These are phyloP conservation scores for Eurois occulta DNA, from an alignment of 2,888 invertebrate species.

Conservation along the genomic window DNA sequence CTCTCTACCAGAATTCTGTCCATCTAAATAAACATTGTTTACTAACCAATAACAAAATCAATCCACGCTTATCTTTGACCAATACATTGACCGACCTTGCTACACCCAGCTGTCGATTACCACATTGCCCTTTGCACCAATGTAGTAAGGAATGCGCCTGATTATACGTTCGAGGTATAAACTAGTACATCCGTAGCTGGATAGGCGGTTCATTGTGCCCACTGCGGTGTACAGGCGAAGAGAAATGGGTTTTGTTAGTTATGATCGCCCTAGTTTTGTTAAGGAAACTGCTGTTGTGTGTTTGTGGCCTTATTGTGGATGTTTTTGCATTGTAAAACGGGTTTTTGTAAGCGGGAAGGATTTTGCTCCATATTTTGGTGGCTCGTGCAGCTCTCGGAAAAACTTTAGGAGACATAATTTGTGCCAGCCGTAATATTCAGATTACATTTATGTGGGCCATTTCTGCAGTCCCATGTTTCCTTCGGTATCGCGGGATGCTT, in stretches of 20 bases:
- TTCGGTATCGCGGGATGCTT: neutral
- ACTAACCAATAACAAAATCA: slow-evolving; percentile 38
- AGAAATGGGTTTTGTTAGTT: slow-evolving; percentile 41
- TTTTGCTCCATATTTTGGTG: neutral
- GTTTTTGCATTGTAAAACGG: slow-evolving; percentile 38
- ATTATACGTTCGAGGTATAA: slow-evolving; percentile 39
- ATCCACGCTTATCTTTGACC: slow-evolving; percentile 30
- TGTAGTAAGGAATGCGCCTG: slow-evolving; percentile 53
- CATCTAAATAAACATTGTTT: slow-evolving; percentile 29
- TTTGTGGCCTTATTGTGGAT: neutral
- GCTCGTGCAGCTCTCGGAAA: neutral
- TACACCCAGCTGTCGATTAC: slow-evolving; percentile 37
- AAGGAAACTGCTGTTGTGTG: slow-evolving; percentile 25
- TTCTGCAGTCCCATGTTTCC: neutral
- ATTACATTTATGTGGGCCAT: too few species aligned
- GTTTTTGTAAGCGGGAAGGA: slow-evolving; percentile 3
- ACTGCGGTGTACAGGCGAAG: slow-evolving; percentile 26
- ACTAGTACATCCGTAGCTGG: slow-evolving; percentile 59
- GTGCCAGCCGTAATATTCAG: neutral
- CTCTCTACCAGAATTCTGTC: too few species aligned
- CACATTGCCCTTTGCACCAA: slow-evolving; percentile 62
- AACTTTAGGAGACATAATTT: neutral
- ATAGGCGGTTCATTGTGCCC: slow-evolving; percentile 54
- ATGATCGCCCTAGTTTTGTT: slow-evolving; percentile 32
- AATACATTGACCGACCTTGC: slow-evolving; percentile 48